Percentiles rank a stretch among this genome's conserved stretches.
These are phyloP conservation scores for Cervus canadensis DNA, from an alignment of 2,113 vertebrate species.

Conservation along the genomic window DNA sequence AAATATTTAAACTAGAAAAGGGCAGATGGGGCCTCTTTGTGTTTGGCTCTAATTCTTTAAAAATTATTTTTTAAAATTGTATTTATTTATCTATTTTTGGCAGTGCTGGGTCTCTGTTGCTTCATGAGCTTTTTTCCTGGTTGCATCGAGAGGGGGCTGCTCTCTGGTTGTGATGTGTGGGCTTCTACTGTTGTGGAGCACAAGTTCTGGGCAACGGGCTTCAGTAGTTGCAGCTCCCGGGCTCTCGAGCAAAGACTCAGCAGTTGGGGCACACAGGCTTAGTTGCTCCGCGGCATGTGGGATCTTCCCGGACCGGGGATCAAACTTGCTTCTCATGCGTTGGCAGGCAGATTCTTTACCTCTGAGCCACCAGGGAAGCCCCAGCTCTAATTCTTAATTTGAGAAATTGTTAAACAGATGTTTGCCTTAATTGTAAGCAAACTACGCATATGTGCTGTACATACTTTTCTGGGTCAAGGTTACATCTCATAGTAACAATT, in stretches of 20 bases:
- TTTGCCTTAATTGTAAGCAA: neutral
- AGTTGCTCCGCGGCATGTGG: neutral
- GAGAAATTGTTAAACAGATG: neutral
- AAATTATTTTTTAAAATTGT: neutral
- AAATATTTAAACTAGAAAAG: neutral
- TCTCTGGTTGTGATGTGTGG: neutral
- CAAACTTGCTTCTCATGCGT: neutral
- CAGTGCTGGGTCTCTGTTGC: neutral
- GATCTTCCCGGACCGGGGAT: neutral
- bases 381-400: neutral
- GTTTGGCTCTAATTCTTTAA: neutral
- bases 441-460: neutral
- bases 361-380: neutral
- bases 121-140: neutral
- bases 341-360: neutral
- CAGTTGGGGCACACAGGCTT: neutral
- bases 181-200: neutral
- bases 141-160: neutral
- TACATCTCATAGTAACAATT: neutral
- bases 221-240: accelerated
- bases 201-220: neutral
- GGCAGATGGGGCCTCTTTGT: neutral
- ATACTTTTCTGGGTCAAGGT: neutral
- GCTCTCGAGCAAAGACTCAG: neutral
- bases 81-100: neutral